These are phyloP conservation scores for Amphibalanus amphitrite DNA, from an alignment of 1,140 invertebrate species.

Conservation along the genomic window DNA sequence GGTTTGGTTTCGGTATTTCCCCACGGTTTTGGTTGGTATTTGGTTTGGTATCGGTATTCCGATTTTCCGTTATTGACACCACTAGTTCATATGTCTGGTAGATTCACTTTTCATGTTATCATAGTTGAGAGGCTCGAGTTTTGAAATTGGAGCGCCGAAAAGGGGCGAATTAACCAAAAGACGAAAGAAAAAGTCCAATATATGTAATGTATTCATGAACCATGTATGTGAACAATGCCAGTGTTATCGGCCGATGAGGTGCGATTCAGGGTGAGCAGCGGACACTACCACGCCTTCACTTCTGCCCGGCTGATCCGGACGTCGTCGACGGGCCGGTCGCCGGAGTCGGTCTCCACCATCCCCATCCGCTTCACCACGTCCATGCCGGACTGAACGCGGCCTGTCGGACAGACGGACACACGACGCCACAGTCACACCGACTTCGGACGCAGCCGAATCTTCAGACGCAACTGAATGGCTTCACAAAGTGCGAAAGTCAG, in stretches of 20 bases:
- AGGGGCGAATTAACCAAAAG: no score
- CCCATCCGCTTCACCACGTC: constrained; percentile 76
- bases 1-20: no score
- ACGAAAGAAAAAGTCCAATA: no score
- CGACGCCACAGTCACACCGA: neutral
- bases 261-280: neutral
- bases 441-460: neutral
- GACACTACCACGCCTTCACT: constrained; percentile 14
- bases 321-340: constrained; percentile 77
- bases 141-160: no score
- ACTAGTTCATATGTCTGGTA: no score
- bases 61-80: no score
- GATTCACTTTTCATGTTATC: no score
- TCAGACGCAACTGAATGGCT: neutral
- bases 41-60: no score
- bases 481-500: no score
- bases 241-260: neutral
- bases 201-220: neutral
- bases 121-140: no score
- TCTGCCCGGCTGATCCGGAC: constrained; percentile 59
- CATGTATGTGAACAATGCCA: no score
- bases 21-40: no score
- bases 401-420: constrained; percentile 22
- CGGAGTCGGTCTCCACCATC: constrained; percentile 76
- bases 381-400: constrained; percentile 47